Percentiles rank a stretch among this genome's conserved stretches.
These are phyloP conservation scores for Eurypyga helias DNA, from an alignment of 2,113 vertebrate species.

Conservation along the genomic window DNA sequence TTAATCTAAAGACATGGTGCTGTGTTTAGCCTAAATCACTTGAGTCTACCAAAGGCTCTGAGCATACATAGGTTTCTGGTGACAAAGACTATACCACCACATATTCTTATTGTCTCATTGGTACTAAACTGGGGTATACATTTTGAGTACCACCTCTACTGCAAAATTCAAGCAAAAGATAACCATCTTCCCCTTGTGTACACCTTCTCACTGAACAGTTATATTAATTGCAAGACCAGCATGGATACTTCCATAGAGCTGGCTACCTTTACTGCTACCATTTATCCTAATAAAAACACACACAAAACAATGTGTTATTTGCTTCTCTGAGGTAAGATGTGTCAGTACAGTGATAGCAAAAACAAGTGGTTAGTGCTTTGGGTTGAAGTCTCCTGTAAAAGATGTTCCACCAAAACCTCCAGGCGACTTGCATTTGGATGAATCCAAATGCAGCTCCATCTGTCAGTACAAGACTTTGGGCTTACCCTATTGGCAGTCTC, in stretches of 20 bases:
- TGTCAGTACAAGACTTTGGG: background rate
- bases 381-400: background rate
- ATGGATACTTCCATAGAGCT: background rate
- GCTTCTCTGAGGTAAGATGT: background rate
- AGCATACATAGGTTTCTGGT: rapidly evolving
- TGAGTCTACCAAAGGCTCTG: background rate
- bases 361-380: background rate
- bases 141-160: background rate
- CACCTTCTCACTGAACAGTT: background rate
- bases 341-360: background rate
- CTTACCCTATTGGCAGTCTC: background rate
- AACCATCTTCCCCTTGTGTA: background rate
- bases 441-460: background rate
- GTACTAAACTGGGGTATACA: too few species aligned
- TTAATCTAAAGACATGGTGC: background rate
- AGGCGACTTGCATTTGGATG: background rate
- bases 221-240: background rate
- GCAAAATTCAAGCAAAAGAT: background rate
- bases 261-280: background rate
- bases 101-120: background rate
- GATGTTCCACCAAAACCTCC: background rate
- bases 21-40: background rate
- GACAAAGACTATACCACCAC: background rate
- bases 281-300: background rate
- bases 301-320: background rate